Percentiles rank a stretch among this genome's conserved stretches.
phyloP scores from a whole-genome alignment of 23 tunicate species.

The Corella eumyota region DNA sequence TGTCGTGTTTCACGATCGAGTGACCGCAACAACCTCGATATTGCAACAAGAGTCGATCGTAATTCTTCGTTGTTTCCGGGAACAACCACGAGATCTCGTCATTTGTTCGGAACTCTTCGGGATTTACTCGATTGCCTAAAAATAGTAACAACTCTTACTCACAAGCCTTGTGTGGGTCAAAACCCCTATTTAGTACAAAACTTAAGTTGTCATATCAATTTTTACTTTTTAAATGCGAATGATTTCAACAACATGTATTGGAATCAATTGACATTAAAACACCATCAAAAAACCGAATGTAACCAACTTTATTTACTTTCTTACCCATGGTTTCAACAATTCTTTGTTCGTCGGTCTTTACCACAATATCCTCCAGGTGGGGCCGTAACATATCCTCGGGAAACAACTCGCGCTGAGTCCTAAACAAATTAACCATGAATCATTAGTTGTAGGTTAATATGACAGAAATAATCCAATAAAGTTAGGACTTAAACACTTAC shows the following conservation, averaged over 20 bases:
- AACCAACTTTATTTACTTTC: no score
- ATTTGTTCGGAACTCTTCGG: slow-evolving; percentile 45
- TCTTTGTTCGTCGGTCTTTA: slow-evolving; percentile 75
- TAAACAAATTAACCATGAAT: neutral
- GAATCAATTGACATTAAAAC: no score
- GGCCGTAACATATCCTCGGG: slow-evolving; percentile 74
- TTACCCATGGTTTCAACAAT: slow-evolving; percentile 66
- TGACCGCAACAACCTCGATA: slow-evolving; percentile 87
- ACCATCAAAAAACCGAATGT: no score
- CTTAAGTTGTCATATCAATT: no score
- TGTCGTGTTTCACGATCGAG: slow-evolving; percentile 52
- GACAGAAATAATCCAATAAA: neutral
- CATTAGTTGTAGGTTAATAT: neutral
- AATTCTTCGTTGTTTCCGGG: slow-evolving; percentile 91
- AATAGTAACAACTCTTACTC: no score
- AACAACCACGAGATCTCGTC: slow-evolving; percentile 73
- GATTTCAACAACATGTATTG: no score
- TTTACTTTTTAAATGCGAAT: no score
- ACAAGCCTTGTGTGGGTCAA: no score
- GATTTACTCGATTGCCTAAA: slow-evolving; percentile 59
- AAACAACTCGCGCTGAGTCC: slow-evolving; percentile 78
- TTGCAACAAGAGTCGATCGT: slow-evolving; percentile 60
- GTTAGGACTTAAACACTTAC: slow-evolving; percentile 1
- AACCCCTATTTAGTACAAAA: no score
- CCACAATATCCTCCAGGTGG: slow-evolving; percentile 31